Percentiles rank a stretch among this genome's conserved stretches.
Conservation (phyloP, 1,140 invertebrate species). For the Conus betulinus region DNA sequence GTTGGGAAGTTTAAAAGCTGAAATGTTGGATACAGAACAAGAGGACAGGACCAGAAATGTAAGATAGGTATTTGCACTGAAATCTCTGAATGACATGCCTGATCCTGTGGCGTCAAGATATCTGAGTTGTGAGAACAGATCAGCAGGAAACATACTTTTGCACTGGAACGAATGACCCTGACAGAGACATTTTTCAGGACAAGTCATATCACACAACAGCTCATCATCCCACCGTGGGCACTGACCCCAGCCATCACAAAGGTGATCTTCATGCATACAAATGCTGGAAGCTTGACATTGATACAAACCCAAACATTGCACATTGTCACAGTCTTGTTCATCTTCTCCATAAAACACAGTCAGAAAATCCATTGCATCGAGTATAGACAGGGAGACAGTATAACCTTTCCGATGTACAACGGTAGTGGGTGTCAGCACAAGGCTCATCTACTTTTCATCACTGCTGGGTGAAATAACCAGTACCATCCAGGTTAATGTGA, state of each 20-base stretch:
- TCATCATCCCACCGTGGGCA: constrained; percentile 19
- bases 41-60: not conserved
- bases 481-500: not conserved
- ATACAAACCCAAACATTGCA: not conserved
- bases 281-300: not conserved
- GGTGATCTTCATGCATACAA: not conserved
- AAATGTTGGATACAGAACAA: not conserved
- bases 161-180: constrained; percentile 4
- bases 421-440: not conserved
- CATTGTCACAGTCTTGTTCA: not conserved
- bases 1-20: not conserved
- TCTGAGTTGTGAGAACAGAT: not conserved
- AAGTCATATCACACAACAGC: not conserved
- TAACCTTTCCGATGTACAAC: not conserved
- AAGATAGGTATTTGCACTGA: not conserved
- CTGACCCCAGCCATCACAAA: constrained; percentile 21
- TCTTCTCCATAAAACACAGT: not conserved
- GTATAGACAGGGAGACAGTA: constrained; percentile 6
- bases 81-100: not conserved
- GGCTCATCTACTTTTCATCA: not conserved
- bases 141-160: not conserved
- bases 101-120: constrained; percentile 15
- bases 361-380: not conserved
- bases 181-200: constrained; percentile 9
- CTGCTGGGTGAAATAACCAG: not conserved